Evolutionary conservation across 2,113 vertebrate species (phyloP), one percentile per base, ranked within the genome.

Genomic region (Dromaius novaehollandiae): DNA sequence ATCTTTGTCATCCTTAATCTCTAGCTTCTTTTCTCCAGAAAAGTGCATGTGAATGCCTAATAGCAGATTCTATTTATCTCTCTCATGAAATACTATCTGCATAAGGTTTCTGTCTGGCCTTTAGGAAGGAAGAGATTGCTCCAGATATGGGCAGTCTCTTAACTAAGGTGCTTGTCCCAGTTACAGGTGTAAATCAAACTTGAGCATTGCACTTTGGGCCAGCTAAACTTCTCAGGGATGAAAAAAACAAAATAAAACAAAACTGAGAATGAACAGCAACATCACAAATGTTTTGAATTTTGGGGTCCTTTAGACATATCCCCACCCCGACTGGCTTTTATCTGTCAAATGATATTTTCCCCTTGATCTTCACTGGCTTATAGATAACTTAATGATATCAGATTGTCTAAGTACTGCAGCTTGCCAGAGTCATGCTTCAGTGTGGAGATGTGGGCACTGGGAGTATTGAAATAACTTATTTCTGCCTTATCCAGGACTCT

Each of bases 171-270:
- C 32, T 88, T 11, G 4, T 25, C 44, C 44, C 34, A 83, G 9
- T 90, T 86, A 44, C 53, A 88, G 53, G 17, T 65, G 19, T 42
- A 90, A 85, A 63, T 92, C 36, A 79, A 30, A 70, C 13, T 56
- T 68, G 28, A 86, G 32, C 17, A 4, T 13, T 36, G 69, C 8
- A 32, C 20, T 3, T 44, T 82, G 32, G 74, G n/a, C 42, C 86
- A 91, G 48, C 18, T 80, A 46, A 85, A 58, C 30, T 55, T 4
- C 34, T 85, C 25, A 70, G 40, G 36, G 25, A 77, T 13, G 10
- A 50, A 70, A 95, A 95, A 87, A 95, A 40, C 16, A 88, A 87
- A 92, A 48, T 44, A 64, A 91, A 89, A 38, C 4, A 46, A 73
- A 93, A 55, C 11, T 48, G 77, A 82, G 7, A 10, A 34, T 34